A percentile compares a stretch with the other conserved stretches of the same genome.
These are phyloP conservation scores for Cyclargus thomasi DNA, from an alignment of 1,140 invertebrate species.

Conservation along the genomic window DNA sequence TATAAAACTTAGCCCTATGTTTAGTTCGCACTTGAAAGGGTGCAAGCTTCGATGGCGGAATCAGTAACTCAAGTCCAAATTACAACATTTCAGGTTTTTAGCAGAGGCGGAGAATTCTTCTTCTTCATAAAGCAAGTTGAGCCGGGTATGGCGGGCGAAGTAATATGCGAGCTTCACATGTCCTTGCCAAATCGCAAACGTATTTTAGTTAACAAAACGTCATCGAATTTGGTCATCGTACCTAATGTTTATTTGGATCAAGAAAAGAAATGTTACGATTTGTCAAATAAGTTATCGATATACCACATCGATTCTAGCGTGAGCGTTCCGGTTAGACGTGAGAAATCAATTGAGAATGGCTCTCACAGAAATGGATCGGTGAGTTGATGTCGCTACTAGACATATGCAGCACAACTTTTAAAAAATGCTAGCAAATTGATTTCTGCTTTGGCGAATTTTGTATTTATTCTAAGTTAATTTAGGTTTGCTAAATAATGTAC, in stretches of 20 bases:
- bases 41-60: no score
- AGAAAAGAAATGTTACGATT: slow-evolving; percentile 20
- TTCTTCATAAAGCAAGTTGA: slow-evolving; percentile 33
- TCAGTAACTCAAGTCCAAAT: background rate
- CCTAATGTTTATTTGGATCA: slow-evolving; percentile 23
- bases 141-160: slow-evolving; percentile 33
- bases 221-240: slow-evolving; percentile 30
- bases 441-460: background rate
- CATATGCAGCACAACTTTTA: background rate
- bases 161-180: slow-evolving; percentile 32
- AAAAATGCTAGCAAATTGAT: background rate
- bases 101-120: slow-evolving; percentile 29
- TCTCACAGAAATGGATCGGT: background rate
- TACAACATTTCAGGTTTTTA: slow-evolving; percentile 29
- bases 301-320: slow-evolving; percentile 18
- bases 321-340: slow-evolving; percentile 16
- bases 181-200: slow-evolving; percentile 29
- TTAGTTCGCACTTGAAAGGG: no score
- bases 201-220: slow-evolving; percentile 25
- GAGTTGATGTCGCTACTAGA: background rate
- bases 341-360: slow-evolving; percentile 20
- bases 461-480: background rate
- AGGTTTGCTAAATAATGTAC: background rate
- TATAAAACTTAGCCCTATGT: no score
- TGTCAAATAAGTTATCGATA: slow-evolving; percentile 11